These are phyloP conservation scores for Thera britannica DNA, from an alignment of 2,888 invertebrate species.

Conservation along the genomic window DNA sequence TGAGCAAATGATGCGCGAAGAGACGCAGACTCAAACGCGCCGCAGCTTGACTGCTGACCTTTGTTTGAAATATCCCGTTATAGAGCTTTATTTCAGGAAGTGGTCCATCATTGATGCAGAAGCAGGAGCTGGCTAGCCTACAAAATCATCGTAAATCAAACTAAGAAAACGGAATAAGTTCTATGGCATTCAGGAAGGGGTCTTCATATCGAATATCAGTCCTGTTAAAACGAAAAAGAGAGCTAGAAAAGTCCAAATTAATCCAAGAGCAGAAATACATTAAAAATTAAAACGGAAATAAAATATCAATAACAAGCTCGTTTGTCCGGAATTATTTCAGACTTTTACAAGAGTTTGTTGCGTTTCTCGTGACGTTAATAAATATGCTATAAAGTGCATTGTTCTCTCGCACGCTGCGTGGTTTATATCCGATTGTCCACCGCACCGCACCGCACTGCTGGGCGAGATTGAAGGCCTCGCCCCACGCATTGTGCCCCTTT, in stretches of 20 bases:
- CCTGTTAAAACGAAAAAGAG: not conserved
- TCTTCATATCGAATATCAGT: no score
- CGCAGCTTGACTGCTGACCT: slow-evolving; percentile 47
- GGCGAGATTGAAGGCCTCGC: slow-evolving; percentile 42
- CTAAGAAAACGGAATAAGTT: not conserved
- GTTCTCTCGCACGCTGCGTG: slow-evolving; percentile 68
- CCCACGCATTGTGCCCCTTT: slow-evolving; percentile 46
- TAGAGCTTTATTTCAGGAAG: slow-evolving; percentile 27
- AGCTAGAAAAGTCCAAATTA: not conserved
- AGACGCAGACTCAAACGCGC: slow-evolving; percentile 55
- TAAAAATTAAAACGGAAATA: slow-evolving; percentile 52
- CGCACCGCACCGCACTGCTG: slow-evolving; percentile 29
- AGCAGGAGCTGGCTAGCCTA: not conserved
- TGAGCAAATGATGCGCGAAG: slow-evolving; percentile 62
- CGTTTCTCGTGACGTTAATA: slow-evolving; percentile 50
- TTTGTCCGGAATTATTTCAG: slow-evolving; percentile 68
- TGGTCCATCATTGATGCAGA: not conserved
- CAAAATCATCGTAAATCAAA: not conserved
- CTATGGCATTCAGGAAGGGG: not conserved
- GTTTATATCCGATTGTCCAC: slow-evolving; percentile 70
- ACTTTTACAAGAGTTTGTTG: slow-evolving; percentile 46
- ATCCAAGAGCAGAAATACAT: slow-evolving; percentile 19
- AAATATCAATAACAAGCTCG: slow-evolving; percentile 75
- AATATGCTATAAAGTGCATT: slow-evolving; percentile 65
- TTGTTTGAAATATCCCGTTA: slow-evolving; percentile 25